Evolutionary conservation across 92 coral and sea anemone species (phyloP), one percentile per base, ranked within the genome.

Genomic region (Phenganax marumi): DNA sequence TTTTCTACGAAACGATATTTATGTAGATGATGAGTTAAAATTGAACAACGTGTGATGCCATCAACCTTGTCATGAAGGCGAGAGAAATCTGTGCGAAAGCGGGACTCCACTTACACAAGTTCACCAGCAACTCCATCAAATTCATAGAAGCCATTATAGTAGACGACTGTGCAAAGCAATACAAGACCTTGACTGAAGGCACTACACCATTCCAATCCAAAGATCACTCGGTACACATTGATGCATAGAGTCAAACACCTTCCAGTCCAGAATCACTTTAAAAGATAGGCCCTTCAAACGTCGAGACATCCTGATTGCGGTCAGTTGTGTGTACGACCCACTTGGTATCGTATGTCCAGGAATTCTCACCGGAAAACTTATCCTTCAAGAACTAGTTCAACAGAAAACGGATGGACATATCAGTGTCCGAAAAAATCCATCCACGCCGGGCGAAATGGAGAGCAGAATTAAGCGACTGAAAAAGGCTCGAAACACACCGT

Each of bases 361-460:
- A 10, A 10, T 54, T 10, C 17, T 54, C 10, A 10, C 17, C 17
- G 60, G 60, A 54, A 54, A 17, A 17, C 60, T 10, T 10, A 54
- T 54, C 17, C 60, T 54, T 17, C 60, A 54, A 17, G 60, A 54
- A 17, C 60, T 54, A 10, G 10, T 10, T 54, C 60, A 21, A 7
- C n/a, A 56, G 3, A 14, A 56, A 56, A 21, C 7, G n/a, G 63
- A 56, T 33, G 75, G 76, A 81, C 56, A 85, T 80, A 12, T 80
- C 79, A 9, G 79, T 85, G 8, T 81, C 88, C n/a, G 85, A 85
- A 8, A 80, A 69, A 50, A 86, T 86, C 58, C 73, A 43, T 19
- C 82, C 69, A 22, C 74, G 60, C 47, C 86, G 91, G 87, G 85
- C 86, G 43, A 86, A 64, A 63, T 88, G 89, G 93, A 85, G 93